Evolutionary conservation across 2,797 vertebrate genomes (phyloP), one percentile per base, ranked within the genome.

Genomic region (Echiichthys vipera): DNA sequence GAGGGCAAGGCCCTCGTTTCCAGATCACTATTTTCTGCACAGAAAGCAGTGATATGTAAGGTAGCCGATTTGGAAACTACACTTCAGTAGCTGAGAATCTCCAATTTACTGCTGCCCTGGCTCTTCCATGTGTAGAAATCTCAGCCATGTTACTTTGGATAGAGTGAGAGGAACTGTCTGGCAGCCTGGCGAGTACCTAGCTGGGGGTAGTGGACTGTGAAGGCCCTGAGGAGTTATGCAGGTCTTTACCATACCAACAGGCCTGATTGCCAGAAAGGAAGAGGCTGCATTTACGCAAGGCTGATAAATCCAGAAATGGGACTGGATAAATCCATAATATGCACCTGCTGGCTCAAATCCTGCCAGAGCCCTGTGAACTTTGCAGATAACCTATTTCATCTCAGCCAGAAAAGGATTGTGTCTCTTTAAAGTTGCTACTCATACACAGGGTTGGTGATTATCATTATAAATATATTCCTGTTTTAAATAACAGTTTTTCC

Each of bases 91-190:
- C 49, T 25, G 55, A 90, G 79, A 79, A 75, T 88, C 82, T 91
- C 83, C 88, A 89, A 90, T 94, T 91, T 90, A 91, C 91, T 87
- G 86, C 80, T 77, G 85, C 69, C 71, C 78, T 81, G 74, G 80
- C 82, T 89, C 83, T 63, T 81, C 79, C 57, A 2, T 84, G 74
- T 81, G 74, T 65, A 78, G 77, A 68, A 85, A 83, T 81, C 67
- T 82, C 83, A 81, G 72, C 58, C 71, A 63, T 81, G 80, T 89
- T 90, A 83, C 88, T 89, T 82, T 81, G 84, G 83, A 84, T 90
- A 77, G 68, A 80, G 80, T 79, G 65, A 81, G 65, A 65, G 56
- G 72, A 83, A 54, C 49, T 80, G 84, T 75, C 81, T 84, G 77
- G 49, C 77, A 86, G 81, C 67, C 78, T 79, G 70, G 68, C n/a